Percentiles rank a stretch among this genome's conserved stretches.
Evolutionary conservation across 2,113 vertebrate genomes (phyloP).

Genomic region (Calyptomena viridis): DNA sequence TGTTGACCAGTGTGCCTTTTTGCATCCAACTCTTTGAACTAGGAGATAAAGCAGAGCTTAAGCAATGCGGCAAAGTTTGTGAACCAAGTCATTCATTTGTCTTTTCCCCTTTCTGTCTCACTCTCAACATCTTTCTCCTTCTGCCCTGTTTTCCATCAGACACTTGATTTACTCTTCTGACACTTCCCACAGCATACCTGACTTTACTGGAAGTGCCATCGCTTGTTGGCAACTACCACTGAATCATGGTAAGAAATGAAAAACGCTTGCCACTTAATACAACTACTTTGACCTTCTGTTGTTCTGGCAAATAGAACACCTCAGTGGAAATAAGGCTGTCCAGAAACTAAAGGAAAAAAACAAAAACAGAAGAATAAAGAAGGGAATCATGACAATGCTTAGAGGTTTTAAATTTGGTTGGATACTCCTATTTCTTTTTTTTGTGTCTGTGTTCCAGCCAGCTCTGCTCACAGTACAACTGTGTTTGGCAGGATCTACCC

Average conservation of each 20-base stretch:
- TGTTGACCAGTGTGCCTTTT: neutral
- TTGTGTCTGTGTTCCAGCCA: neutral
- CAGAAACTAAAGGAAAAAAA: neutral
- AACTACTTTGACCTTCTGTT: neutral
- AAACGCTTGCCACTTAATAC: accelerated
- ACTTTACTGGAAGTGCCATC: neutral
- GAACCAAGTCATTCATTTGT: neutral
- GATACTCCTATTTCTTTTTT: neutral
- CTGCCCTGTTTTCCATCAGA: neutral
- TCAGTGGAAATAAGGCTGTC: neutral
- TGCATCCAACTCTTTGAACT: neutral
- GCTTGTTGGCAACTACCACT: neutral
- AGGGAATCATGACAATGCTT: neutral
- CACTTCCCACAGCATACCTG: neutral
- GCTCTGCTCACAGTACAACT: constrained; percentile 18
- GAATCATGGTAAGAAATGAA: neutral
- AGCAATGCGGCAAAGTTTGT: neutral
- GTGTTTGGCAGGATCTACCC: neutral
- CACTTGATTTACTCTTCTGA: neutral
- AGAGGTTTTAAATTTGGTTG: neutral
- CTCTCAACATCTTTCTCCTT: neutral
- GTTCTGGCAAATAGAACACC: neutral
- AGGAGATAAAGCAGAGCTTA: neutral
- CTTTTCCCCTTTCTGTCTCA: neutral
- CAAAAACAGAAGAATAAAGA: neutral